Conservation (phyloP, 2,113 vertebrate genomes). For the Protomyctophum bolini region DNA sequence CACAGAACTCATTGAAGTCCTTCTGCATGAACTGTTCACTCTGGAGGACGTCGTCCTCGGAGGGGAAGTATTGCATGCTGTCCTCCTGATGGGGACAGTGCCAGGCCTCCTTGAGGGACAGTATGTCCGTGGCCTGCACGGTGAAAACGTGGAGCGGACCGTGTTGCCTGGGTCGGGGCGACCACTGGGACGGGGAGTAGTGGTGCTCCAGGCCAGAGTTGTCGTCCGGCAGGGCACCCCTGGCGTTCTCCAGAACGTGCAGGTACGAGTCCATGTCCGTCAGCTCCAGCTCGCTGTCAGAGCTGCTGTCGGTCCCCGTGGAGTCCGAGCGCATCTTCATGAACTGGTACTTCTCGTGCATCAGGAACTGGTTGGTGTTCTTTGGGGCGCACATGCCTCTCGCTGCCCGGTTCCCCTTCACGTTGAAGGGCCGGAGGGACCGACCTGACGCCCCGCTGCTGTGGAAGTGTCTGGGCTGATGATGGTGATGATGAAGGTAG, state of each 20-base stretch:
- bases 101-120: neutral
- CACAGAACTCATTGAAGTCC: conserved; percentile 88
- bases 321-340: conserved; percentile 88
- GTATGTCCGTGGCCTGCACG: conserved; percentile 7
- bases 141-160: conserved; percentile 33
- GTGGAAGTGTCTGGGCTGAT: conserved; percentile 1
- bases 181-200: conserved; percentile 28
- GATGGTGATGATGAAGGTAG: conserved; percentile 34
- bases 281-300: conserved; percentile 84
- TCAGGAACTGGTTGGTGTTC: conserved; percentile 91
- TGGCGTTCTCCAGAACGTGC: conserved; percentile 86
- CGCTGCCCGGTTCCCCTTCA: conserved; percentile 80
- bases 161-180: neutral
- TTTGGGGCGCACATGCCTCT: conserved; percentile 86
- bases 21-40: conserved; percentile 88
- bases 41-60: conserved; percentile 84
- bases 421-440: conserved; percentile 82
- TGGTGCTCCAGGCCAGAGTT: conserved; percentile 45
- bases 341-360: conserved; percentile 89
- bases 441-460: conserved; percentile 34
- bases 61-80: conserved; percentile 88
- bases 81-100: conserved; percentile 73
- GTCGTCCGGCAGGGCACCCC: conserved; percentile 85
- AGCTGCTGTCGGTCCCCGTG: conserved; percentile 84
- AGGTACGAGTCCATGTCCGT: conserved; percentile 89